phyloP scores from a whole-genome alignment of 2,888 invertebrate species.

The Meteorus colon region DNA sequence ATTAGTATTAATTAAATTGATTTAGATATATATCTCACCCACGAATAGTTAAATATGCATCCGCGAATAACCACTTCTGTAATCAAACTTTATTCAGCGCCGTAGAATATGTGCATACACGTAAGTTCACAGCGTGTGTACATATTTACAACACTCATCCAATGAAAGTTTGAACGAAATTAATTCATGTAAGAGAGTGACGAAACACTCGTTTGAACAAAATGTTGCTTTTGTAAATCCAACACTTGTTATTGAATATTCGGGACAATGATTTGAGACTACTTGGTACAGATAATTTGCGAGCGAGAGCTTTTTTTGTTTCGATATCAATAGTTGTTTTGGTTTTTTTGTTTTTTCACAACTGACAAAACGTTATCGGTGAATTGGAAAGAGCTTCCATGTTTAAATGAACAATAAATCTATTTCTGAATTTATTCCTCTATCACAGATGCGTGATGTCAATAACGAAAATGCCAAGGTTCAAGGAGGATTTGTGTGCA shows the following conservation, averaged over 20 bases:
- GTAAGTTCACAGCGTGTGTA: not conserved
- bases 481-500: slow-evolving; percentile 69
- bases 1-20: not conserved
- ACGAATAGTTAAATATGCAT: slow-evolving; percentile 49
- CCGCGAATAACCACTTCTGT: slow-evolving; percentile 70
- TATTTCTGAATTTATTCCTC: slow-evolving; percentile 18
- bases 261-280: too few species aligned
- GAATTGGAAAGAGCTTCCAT: not conserved
- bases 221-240: too few species aligned
- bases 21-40: not conserved
- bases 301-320: too few species aligned
- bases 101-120: not conserved
- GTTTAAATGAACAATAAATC: not conserved
- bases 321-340: too few species aligned
- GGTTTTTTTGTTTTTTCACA: too few species aligned
- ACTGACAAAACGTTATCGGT: not conserved
- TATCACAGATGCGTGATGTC: slow-evolving; percentile 68
- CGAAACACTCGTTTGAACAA: too few species aligned
- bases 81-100: slow-evolving; percentile 62
- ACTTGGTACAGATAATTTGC: too few species aligned
- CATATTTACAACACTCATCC: not conserved
- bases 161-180: not conserved
- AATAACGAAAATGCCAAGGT: slow-evolving; percentile 60
- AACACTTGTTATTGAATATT: too few species aligned
- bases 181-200: not conserved